Percentiles rank a stretch among this genome's conserved stretches.
Evolutionary conservation across 1,140 invertebrate genomes (phyloP).

Genomic region (Thaumetopoea pityocampa): DNA sequence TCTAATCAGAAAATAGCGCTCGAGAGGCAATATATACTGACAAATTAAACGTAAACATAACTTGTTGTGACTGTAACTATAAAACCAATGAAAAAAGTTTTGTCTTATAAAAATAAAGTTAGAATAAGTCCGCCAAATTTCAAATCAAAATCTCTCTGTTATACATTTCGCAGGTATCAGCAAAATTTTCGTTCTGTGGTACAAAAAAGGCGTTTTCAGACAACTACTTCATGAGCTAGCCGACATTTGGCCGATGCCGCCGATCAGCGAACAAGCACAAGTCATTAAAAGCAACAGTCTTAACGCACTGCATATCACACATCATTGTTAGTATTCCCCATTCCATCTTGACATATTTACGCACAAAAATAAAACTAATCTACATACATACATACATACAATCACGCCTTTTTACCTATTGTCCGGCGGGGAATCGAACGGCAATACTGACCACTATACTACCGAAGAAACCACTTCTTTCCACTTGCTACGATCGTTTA

Average conservation of each 20-base stretch:
- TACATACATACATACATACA: no score
- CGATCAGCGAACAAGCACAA: slow-evolving; percentile 39
- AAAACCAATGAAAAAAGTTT: neutral
- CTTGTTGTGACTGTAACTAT: no score
- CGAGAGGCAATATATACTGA: no score
- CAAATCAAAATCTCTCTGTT: neutral
- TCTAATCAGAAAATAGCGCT: no score
- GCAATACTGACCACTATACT: no score
- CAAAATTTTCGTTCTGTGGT: slow-evolving; percentile 59
- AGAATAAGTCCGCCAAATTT: slow-evolving; percentile 4
- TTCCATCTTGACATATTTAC: no score
- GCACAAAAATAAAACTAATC: no score
- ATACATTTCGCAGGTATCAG: slow-evolving; percentile 40
- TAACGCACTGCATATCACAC: slow-evolving; percentile 39
- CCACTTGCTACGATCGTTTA: no score
- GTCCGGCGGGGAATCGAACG: no score
- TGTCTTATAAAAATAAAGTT: neutral
- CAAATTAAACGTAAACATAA: no score
- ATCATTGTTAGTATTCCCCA: slow-evolving; percentile 48
- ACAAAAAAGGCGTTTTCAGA: slow-evolving; percentile 55
- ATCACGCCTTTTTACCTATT: no score
- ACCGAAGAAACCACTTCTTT: no score
- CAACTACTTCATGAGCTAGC: slow-evolving; percentile 49
- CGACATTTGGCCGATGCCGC: slow-evolving; percentile 56
- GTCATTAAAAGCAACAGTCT: slow-evolving; percentile 51